Evolutionary conservation across 2,888 invertebrate species (phyloP), one percentile per base, ranked within the genome.

Genomic region (Macropis europaea): DNA sequence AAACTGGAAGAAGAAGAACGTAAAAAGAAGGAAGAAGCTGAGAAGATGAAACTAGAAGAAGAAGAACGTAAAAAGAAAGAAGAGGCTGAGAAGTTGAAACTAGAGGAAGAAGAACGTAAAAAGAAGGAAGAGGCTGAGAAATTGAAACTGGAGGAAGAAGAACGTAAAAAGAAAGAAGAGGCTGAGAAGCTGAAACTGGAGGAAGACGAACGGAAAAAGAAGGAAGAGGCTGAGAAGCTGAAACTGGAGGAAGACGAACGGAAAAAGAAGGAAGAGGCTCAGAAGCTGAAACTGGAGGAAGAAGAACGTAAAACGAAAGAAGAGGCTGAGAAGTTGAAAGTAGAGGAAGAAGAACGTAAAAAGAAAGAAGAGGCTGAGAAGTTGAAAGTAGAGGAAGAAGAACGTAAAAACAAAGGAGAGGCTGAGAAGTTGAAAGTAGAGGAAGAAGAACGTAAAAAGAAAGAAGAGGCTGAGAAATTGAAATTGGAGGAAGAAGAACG

Each of bases 101-200:
- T 56, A 28, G 64, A 77, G 19, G 72, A 79, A 22, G 48, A 59
- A 26, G 76, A 79, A 28, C 63, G 19, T 53, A 76, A 66, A 34
- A 54, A 61, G 9, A 17, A 67, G 30, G 50, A 73, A 30, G 54
- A 62, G 47, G 40, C 45, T 5, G 69, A 76, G 71, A 64, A 67
- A 59, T 26, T 68, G 17, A 73, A 64, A 30, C 57, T 61, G n/a
- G 61, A 82, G 24, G 60, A 78, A 38, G 53, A 50, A 0, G 61
- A 72, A 36, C 34, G 47, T 34, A 19, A 67, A 62, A 87, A 89
- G 28, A 89, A 87, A 26, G 87, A 89, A 60, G 88, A 90, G 30
- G 82, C 13, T 52, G 70, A 64, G 3, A 57, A 68, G 64, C 9
- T 30, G 28, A 57, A 68, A n/a, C 15, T 52, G 2, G 62, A 78